Evolutionary conservation across 2,888 invertebrate genomes (phyloP).

Genomic region (Brassicogethes aeneus): DNA sequence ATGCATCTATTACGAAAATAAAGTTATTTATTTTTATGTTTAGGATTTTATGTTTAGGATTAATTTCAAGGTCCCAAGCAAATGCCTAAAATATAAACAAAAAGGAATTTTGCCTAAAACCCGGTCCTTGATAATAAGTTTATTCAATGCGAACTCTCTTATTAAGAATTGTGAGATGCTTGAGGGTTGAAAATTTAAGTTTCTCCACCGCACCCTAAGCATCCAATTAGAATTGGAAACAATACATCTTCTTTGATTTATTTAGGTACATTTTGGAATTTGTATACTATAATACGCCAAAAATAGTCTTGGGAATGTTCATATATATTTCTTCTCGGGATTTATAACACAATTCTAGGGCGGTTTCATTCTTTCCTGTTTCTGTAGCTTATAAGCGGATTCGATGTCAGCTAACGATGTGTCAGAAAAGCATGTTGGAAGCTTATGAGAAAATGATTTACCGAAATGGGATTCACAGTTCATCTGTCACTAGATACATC

Average conservation of each 20-base stretch:
- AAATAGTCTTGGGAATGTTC: not conserved
- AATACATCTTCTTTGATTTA: slow-evolving; percentile 12
- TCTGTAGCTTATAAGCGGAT: slow-evolving; percentile 24
- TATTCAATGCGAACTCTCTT: too few relatives aligned
- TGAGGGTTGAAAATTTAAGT: too few relatives aligned
- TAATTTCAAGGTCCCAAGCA: too few relatives aligned
- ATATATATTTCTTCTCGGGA: not conserved
- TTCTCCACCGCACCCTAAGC: too few relatives aligned
- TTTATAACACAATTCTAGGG: not conserved
- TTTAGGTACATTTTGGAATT: not conserved
- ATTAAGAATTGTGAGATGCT: too few relatives aligned
- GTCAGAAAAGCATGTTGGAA: slow-evolving; percentile 27
- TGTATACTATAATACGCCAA: not conserved
- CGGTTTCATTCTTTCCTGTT: not conserved
- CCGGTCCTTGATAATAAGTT: too few relatives aligned
- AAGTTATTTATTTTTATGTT: too few relatives aligned
- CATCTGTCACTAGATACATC: slow-evolving; percentile 36
- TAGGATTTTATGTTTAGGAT: too few relatives aligned
- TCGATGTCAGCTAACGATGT: slow-evolving; percentile 26
- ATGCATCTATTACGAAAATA: too few relatives aligned
- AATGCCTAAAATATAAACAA: too few relatives aligned
- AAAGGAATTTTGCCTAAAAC: too few relatives aligned
- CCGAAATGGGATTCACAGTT: slow-evolving; percentile 40
- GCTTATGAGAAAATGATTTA: slow-evolving; percentile 39
- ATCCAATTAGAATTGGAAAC: too few relatives aligned